These are phyloP conservation scores for Liposcelis brunnea DNA, from an alignment of 2,888 invertebrate species.

Conservation along the genomic window DNA sequence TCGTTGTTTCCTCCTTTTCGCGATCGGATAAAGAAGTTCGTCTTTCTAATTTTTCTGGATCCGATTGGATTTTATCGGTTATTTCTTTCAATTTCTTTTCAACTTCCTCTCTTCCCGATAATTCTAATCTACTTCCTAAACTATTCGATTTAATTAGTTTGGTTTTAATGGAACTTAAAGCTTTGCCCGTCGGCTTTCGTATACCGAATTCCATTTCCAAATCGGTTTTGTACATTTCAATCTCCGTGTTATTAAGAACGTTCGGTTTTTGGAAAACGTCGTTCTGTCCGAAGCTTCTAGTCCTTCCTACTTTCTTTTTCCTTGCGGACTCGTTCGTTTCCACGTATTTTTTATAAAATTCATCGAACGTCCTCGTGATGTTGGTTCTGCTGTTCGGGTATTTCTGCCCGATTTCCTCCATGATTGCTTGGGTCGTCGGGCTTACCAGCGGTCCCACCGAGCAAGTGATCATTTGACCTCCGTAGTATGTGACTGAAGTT, in stretches of 20 bases:
- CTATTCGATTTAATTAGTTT: not conserved
- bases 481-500: slow-evolving; percentile 79
- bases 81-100: too few relatives aligned
- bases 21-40: slow-evolving; percentile 12
- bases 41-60: slow-evolving; percentile 10
- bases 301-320: slow-evolving; percentile 4
- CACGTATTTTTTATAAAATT: slow-evolving; percentile 3
- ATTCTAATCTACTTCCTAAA: not conserved
- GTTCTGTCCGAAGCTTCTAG: slow-evolving; percentile 4
- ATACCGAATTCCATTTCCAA: slow-evolving; percentile 5
- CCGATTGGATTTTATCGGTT: not conserved
- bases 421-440: slow-evolving; percentile 53
- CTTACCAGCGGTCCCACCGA: slow-evolving; percentile 42
- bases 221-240: slow-evolving; percentile 1
- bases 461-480: slow-evolving; percentile 55
- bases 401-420: slow-evolving; percentile 48
- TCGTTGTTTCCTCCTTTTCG: slow-evolving; percentile 37
- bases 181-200: slow-evolving; percentile 1
- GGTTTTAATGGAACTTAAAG: not conserved
- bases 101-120: too few relatives aligned
- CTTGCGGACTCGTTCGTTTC: not conserved
- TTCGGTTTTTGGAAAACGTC: slow-evolving; percentile 6
- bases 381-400: slow-evolving; percentile 32
- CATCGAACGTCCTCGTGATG: slow-evolving; percentile 2
- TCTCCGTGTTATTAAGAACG: slow-evolving; percentile 3